Conservation (phyloP, 2,888 invertebrate genomes). For the Tanytarsus gracilentus region DNA sequence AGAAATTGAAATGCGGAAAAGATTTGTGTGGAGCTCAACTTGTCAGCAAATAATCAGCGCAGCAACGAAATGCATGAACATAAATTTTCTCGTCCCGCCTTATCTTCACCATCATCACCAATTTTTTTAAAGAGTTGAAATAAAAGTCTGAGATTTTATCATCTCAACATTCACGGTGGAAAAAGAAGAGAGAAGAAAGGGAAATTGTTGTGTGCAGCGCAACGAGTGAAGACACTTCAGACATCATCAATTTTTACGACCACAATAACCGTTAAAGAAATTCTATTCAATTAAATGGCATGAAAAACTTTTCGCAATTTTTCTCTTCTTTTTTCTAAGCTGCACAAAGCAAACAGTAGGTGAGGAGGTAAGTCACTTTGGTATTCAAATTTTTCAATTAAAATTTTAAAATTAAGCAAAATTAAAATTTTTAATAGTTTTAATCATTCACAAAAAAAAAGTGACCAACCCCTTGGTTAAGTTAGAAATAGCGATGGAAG, state of each 20-base stretch:
- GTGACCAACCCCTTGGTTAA: too few relatives aligned
- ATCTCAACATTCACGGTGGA: not conserved
- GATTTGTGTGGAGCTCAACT: not conserved
- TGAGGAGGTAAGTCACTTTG: too few relatives aligned
- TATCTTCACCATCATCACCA: too few relatives aligned
- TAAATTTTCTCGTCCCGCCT: too few relatives aligned
- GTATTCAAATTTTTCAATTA: too few relatives aligned
- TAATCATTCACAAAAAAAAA: not conserved
- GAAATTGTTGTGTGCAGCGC: too few relatives aligned
- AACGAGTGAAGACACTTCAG: conserved; percentile 20
- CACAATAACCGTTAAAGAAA: conserved; percentile 25
- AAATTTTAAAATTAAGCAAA: too few relatives aligned
- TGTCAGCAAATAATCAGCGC: not conserved
- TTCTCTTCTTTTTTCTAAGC: not conserved
- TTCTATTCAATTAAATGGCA: conserved; percentile 27
- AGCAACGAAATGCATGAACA: not conserved
- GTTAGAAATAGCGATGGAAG: not conserved
- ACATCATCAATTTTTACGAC: conserved; percentile 27
- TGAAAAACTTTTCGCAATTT: conserved; percentile 6
- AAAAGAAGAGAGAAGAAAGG: not conserved
- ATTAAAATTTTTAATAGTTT: too few relatives aligned
- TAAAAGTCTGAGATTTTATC: too few relatives aligned
- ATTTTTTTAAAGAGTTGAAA: not conserved
- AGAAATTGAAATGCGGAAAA: too few relatives aligned
- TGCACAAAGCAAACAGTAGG: not conserved